Percentiles rank a stretch among this genome's conserved stretches.
phyloP scores from a whole-genome alignment of 2,888 invertebrate genomes.

The Drosophila kanekoi region DNA sequence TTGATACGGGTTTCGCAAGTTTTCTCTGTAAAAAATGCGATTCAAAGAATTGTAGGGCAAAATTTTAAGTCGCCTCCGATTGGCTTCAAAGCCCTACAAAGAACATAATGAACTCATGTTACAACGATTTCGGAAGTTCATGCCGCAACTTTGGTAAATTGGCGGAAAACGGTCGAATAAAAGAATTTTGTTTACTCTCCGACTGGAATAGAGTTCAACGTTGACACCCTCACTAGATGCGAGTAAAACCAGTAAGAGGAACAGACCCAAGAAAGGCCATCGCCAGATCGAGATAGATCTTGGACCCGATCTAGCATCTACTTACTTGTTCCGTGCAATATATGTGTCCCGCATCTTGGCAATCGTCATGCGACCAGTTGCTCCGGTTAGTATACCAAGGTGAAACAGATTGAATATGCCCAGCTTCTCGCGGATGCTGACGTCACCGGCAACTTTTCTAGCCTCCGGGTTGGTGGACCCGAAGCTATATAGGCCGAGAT shows the following conservation, averaged over 20 bases:
- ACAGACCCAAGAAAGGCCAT: too few relatives aligned
- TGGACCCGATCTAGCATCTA: neutral
- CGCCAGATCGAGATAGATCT: neutral
- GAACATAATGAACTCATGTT: too few relatives aligned
- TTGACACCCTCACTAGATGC: constrained; percentile 1
- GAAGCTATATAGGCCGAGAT: constrained; percentile 24
- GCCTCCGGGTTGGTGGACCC: constrained; percentile 19
- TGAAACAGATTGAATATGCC: constrained; percentile 27
- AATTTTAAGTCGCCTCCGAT: too few relatives aligned
- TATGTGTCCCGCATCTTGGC: constrained; percentile 14
- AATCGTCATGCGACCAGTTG: neutral
- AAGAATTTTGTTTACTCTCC: too few relatives aligned
- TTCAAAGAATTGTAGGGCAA: too few relatives aligned
- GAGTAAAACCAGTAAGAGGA: neutral
- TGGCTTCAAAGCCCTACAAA: too few relatives aligned
- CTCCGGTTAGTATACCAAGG: constrained; percentile 1
- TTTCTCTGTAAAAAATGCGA: too few relatives aligned
- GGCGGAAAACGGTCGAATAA: too few relatives aligned
- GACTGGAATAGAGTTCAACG: neutral
- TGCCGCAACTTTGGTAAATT: too few relatives aligned
- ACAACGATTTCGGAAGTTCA: too few relatives aligned
- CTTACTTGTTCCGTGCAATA: neutral
- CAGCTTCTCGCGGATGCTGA: constrained; percentile 31
- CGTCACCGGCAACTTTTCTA: constrained; percentile 34
- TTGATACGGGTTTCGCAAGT: too few relatives aligned